Evolutionary conservation across 2,113 vertebrate species (phyloP), one percentile per base, ranked within the genome.

Genomic region (Eublepharis macularius): DNA sequence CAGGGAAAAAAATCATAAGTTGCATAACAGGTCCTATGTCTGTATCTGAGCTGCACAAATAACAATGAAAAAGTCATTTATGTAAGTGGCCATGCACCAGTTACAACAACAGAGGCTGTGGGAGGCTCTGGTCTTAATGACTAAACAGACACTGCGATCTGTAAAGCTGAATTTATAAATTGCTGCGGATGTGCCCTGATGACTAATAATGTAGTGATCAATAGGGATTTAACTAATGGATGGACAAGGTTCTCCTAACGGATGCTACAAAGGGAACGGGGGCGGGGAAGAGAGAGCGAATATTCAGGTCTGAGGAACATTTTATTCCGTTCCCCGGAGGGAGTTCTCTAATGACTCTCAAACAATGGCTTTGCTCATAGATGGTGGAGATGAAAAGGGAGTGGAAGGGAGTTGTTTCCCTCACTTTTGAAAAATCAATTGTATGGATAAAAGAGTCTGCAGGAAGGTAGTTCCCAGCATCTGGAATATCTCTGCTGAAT

Each of bases 111-210:
- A 39, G 49, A 82, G 47, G 41, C n/a, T 16, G 49, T 73, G 43
- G 86, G 80, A 73, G 80, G 47, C 66, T 83, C 82, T 63, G 24
- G n/a, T 76, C 39, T 76, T 82, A 87, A 72, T 82, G 66, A 82
- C 80, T 78, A 82, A 83, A 77, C 41, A 78, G 80, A 36, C 70
- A 78, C 80, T 43, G n/a, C 6, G 49, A 83, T 82, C 66, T 72
- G 16, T 69, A 69, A 63, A 34, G 43, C 39, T 78, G 43, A 68
- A 78, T 87, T 82, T 60, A 82, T 78, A 80, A 87, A 77, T 87
- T 77, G 39, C 51, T 70, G 65, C 69, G 49, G 66, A 77, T 54
- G 41, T 70, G 39, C 82, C 57, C 63, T 39, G 49, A 70, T 77
- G 85, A 87, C 47, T 76, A 76, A 82, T 77, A 74, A 29, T 70